phyloP scores from a whole-genome alignment of 2,888 invertebrate species.

The Leistus spinibarbis region DNA sequence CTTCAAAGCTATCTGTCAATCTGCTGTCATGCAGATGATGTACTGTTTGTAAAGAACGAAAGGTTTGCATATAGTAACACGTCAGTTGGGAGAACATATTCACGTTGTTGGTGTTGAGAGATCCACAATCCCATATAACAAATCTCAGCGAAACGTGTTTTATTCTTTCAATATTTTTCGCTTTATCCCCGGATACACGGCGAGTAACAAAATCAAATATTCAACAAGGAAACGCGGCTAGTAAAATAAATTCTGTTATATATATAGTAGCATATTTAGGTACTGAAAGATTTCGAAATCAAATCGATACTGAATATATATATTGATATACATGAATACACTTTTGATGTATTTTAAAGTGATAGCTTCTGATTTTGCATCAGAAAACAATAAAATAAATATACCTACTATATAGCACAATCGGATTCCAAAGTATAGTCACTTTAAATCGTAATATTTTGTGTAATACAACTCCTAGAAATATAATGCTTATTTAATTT shows the following conservation, averaged over 20 bases:
- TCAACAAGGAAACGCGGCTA: not conserved
- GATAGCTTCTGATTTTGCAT: too few species aligned
- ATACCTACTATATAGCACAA: too few species aligned
- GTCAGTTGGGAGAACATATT: not conserved
- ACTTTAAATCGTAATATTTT: too few species aligned
- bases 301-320: not conserved
- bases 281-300: not conserved
- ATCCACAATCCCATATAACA: not conserved
- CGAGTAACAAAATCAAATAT: not conserved
- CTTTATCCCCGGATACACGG: not conserved
- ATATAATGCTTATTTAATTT: too few species aligned
- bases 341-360: not conserved
- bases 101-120: not conserved
- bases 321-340: not conserved
- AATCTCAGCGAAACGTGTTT: not conserved
- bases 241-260: not conserved
- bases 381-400: too few species aligned
- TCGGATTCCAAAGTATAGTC: too few species aligned
- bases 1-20: conserved; percentile 54
- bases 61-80: not conserved
- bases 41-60: conserved; percentile 28
- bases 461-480: too few species aligned
- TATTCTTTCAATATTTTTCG: not conserved
- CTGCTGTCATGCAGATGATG: conserved; percentile 43
- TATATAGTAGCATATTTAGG: not conserved